phyloP scores from a whole-genome alignment of 2,888 invertebrate genomes.

The Amphiduros pacificus region DNA sequence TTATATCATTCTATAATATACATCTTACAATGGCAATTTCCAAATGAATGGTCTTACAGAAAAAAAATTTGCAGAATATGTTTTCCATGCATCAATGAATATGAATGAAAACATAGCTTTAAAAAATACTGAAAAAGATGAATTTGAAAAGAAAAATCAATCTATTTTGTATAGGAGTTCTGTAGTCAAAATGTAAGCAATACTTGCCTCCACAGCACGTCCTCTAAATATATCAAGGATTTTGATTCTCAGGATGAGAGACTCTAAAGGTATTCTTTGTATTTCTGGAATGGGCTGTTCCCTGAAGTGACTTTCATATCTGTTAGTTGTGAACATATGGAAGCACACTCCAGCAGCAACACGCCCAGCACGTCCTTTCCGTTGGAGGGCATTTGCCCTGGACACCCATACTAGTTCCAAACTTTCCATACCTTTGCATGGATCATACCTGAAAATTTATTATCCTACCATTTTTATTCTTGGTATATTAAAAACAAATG shows the following conservation, averaged over 20 bases:
- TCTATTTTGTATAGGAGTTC: too few relatives aligned
- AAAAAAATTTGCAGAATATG: too few relatives aligned
- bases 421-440: conserved; percentile 70
- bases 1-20: neutral
- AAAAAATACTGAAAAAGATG: too few relatives aligned
- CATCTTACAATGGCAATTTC: neutral
- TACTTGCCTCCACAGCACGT: conserved; percentile 36
- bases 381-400: conserved; percentile 81
- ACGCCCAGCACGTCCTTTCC: conserved; percentile 87
- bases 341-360: conserved; percentile 86
- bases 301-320: conserved; percentile 68
- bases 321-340: conserved; percentile 74
- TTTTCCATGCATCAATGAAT: too few relatives aligned
- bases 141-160: too few relatives aligned
- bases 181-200: too few relatives aligned
- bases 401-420: conserved; percentile 79
- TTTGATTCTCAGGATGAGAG: conserved; percentile 81
- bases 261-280: conserved; percentile 77
- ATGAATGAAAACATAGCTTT: too few relatives aligned
- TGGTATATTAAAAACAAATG: too few relatives aligned
- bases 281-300: conserved; percentile 73
- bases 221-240: conserved; percentile 46
- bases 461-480: too few relatives aligned
- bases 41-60: too few relatives aligned
- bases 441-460: conserved; percentile 54